Evolutionary conservation across 1,140 invertebrate genomes (phyloP), one percentile per base, ranked within the genome.

Genomic region (Brachystomella parvula): DNA sequence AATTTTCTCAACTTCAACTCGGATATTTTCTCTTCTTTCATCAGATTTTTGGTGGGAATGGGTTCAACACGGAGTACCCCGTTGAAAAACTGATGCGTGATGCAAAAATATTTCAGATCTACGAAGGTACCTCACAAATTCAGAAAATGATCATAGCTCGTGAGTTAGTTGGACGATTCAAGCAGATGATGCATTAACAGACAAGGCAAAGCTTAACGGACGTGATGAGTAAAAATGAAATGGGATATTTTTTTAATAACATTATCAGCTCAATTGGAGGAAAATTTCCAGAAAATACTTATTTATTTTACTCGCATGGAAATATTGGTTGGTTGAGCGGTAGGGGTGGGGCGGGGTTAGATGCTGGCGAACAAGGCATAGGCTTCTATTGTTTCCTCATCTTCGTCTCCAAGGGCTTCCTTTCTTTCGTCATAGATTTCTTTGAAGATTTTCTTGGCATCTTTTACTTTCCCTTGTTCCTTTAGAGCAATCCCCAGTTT

Each of bases 41-140:
- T n/a, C 69, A 95, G 83, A 84, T 98, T 58, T 97, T 96, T 80
- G 96, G 96, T 62, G 96, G 96, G 47, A 93, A 92, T 78, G 95
- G 96, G 17, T 99, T 96, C 80, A 98, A 98, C 78, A 86, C 83
- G 53, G 96, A 98, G 67, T 99, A 98, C 81, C 96, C 96, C 1
- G 96, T 96, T 0, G 96, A 98, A 77, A 99, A 99, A 78, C 81
- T 99, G 19, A 98, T 98, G 94, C 83, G 96, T 68, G 96, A 99
- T 81, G 95, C 96, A 12, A 99, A 99, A 81, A 98, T 98, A 74
- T 98, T 89, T 79, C 92, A 97, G 80, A 98, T 98, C 69, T 98
- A 98, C 75, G 96, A 98, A 81, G 96, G 96, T 56, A 98, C 95
- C 3, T 85, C 92, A 0, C 94, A 99, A 79, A 97, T 99, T 74